Conservation (phyloP, 2,113 vertebrate species). For the Megaceryle maxima region DNA sequence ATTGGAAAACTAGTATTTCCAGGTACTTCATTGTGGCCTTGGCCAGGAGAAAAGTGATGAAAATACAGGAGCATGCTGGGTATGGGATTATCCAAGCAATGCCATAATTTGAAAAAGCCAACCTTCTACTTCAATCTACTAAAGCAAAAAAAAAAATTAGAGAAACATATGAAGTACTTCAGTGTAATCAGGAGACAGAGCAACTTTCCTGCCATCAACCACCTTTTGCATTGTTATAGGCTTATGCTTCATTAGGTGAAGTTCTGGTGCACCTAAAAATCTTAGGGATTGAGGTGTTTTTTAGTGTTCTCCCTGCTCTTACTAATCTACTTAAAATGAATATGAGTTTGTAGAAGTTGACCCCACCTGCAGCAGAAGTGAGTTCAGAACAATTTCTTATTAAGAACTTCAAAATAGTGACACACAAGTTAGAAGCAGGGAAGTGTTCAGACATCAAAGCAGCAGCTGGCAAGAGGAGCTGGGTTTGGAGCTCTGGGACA, state of each 20-base stretch:
- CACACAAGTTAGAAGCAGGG: neutral
- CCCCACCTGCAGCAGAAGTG: neutral
- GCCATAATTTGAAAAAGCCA: neutral
- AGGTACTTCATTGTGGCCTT: neutral
- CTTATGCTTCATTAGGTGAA: neutral
- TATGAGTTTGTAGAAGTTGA: neutral
- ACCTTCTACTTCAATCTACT: neutral
- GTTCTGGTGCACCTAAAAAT: neutral
- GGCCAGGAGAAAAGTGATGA: neutral
- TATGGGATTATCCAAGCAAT: neutral
- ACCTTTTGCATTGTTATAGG: neutral
- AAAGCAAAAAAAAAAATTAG: neutral
- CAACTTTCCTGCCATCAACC: neutral
- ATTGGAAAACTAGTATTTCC: neutral
- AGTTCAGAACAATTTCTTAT: neutral
- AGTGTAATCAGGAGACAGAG: neutral
- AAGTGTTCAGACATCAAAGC: neutral
- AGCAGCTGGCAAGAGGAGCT: neutral
- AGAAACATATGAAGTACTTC: neutral
- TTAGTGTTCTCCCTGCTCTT: neutral
- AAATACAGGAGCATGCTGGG: neutral
- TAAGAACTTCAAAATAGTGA: neutral
- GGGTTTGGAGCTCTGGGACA: neutral
- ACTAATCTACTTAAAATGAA: neutral
- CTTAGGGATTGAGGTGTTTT: neutral